Evolutionary conservation across 2,888 invertebrate genomes (phyloP).

Genomic region (Protodeltote pygarga): DNA sequence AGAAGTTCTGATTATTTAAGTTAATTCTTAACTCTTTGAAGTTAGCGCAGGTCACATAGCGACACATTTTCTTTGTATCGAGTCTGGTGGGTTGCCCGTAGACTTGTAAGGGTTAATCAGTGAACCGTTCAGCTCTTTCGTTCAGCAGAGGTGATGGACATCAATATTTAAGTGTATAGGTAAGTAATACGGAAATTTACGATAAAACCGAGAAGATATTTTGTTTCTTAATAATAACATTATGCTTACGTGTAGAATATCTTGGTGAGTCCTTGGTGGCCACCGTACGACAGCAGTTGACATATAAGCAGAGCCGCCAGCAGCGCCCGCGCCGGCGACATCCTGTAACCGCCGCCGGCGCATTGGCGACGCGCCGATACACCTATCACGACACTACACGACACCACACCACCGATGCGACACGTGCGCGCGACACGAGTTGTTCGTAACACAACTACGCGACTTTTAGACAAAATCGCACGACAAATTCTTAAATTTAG

Average conservation of each 20-base stretch:
- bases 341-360: slow-evolving; percentile 79
- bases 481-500: background rate
- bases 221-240: background rate
- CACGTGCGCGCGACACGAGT: slow-evolving; percentile 22
- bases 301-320: slow-evolving; percentile 81
- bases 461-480: slow-evolving; percentile 4
- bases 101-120: no score
- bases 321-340: slow-evolving; percentile 85
- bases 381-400: slow-evolving; percentile 73
- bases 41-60: no score
- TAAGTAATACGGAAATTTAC: no score
- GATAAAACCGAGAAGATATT: background rate
- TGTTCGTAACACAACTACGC: no score
- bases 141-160: no score
- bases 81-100: no score
- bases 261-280: slow-evolving; percentile 86
- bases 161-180: no score
- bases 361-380: slow-evolving; percentile 77
- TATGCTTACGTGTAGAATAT: slow-evolving; percentile 82
- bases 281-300: slow-evolving; percentile 83
- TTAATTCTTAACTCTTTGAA: no score
- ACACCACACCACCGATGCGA: slow-evolving; percentile 41
- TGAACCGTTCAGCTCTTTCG: no score
- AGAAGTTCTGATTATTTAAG: no score
- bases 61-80: no score